phyloP scores from a whole-genome alignment of 1,140 invertebrate genomes.

The Drosophila repletoides region DNA sequence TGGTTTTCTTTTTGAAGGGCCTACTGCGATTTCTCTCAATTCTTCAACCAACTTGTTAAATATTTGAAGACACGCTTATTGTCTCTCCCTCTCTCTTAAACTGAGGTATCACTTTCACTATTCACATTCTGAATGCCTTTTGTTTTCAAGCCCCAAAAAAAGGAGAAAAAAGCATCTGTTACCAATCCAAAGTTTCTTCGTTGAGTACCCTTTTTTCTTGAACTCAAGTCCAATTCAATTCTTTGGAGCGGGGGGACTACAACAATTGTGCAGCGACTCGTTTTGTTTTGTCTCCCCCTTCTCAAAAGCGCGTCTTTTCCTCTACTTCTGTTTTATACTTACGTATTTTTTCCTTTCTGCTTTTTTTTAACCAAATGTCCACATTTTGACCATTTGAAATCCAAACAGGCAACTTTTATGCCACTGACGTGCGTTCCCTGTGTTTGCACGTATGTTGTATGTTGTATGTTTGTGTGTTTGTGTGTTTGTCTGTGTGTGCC shows the following conservation, averaged over 20 bases:
- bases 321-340: not conserved
- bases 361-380: slow-evolving; percentile 62
- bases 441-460: slow-evolving; percentile 13
- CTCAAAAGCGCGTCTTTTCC: not conserved
- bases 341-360: not conserved
- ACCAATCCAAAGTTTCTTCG: not conserved
- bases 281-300: not conserved
- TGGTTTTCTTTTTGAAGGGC: too few species aligned
- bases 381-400: slow-evolving; percentile 79
- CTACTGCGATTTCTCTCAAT: too few species aligned
- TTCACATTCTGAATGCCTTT: too few species aligned
- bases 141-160: too few species aligned
- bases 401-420: slow-evolving; percentile 77
- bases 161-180: too few species aligned
- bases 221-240: too few species aligned
- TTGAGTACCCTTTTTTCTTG: slow-evolving; percentile 7
- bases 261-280: slow-evolving; percentile 10
- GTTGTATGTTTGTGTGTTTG: slow-evolving; percentile 6
- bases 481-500: slow-evolving; percentile 19
- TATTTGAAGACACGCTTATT: too few species aligned
- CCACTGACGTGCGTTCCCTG: slow-evolving; percentile 51
- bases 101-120: too few species aligned
- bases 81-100: not conserved
- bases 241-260: not conserved
- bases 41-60: too few species aligned